Evolutionary conservation across 2,797 vertebrate species (phyloP), one percentile per base, ranked within the genome.

Genomic region (Amblyraja radiata): DNA sequence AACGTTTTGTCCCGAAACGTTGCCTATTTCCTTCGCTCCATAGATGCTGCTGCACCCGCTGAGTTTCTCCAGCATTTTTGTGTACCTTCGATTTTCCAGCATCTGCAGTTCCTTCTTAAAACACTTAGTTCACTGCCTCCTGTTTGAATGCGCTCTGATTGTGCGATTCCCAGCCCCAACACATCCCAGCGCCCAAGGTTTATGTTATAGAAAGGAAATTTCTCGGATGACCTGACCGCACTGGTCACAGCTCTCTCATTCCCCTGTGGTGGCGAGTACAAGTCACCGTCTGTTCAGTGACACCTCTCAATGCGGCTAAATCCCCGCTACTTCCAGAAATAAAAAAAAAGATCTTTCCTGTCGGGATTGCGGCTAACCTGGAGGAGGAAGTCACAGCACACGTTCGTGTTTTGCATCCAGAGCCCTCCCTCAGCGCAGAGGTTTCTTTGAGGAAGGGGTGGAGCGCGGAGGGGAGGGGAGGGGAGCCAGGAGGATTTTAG

Each of bases 171-270:
- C 74, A 36, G 65, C 90, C 32, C 63, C 7, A 7, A 25, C 65
- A 71, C 32, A 90, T 90, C 65, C 68, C 90, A 74, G 54, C 10
- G 54, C 90, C 90, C 46, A 28, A 74, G 25, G 84, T 65, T 74
- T 73, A 10, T 73, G 68, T 91, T 73, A 74, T 54, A 10, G 90
- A 74, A 91, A 91, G 90, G 68, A 91, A 91, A 28, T 74, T 91
- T 91, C 68, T 91, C 36, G 39, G 90, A 91, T 74, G 88, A 74
- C 46, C 74, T 91, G 46, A 46, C 68, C 13, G 68, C n/a, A 36
- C 73, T 18, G 54, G 68, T 91, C 90, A 91, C 68, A 39, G 46
- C 68, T 54, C 23, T 73, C 21, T 54, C 36, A 9, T 91, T 91
- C 32, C 46, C 46, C 84, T 91, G 90, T 28, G 68, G 90, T 91